These are phyloP conservation scores for Oenanthe oenanthe DNA, from an alignment of 2,113 vertebrate genomes.

Conservation along the genomic window DNA sequence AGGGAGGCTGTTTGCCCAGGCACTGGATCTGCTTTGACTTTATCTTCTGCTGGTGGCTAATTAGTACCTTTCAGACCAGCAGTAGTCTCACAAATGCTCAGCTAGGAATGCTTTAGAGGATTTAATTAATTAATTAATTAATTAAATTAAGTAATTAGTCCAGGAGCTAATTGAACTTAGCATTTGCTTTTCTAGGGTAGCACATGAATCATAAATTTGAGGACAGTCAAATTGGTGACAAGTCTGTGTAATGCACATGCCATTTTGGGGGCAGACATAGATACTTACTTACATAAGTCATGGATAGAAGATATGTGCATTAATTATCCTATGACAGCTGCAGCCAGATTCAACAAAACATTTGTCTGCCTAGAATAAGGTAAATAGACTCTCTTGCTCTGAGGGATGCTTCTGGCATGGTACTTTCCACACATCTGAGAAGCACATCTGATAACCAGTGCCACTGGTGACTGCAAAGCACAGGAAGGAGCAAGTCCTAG, in stretches of 20 bases:
- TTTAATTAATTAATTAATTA: too few relatives aligned
- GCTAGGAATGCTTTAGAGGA: background rate
- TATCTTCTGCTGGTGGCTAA: background rate
- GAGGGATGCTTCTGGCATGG: background rate
- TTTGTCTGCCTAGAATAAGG: background rate
- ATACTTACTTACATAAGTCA: slow-evolving; percentile 18
- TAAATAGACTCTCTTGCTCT: background rate
- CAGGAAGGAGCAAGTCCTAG: background rate
- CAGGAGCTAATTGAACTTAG: background rate
- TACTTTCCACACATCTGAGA: background rate
- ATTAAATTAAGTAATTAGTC: too few relatives aligned
- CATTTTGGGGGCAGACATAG: background rate
- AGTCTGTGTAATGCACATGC: background rate
- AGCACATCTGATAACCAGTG: background rate
- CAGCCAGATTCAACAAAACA: slow-evolving; percentile 17
- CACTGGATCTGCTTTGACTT: background rate
- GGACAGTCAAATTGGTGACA: background rate
- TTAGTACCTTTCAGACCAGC: background rate
- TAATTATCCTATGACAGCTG: background rate
- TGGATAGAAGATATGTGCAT: background rate
- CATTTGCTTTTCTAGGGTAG: background rate
- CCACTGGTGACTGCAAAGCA: background rate
- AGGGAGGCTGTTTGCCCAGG: background rate
- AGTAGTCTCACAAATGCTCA: background rate
- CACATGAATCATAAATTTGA: background rate